Conservation (phyloP, 2,113 vertebrate genomes). For the Excalfactoria chinensis region DNA sequence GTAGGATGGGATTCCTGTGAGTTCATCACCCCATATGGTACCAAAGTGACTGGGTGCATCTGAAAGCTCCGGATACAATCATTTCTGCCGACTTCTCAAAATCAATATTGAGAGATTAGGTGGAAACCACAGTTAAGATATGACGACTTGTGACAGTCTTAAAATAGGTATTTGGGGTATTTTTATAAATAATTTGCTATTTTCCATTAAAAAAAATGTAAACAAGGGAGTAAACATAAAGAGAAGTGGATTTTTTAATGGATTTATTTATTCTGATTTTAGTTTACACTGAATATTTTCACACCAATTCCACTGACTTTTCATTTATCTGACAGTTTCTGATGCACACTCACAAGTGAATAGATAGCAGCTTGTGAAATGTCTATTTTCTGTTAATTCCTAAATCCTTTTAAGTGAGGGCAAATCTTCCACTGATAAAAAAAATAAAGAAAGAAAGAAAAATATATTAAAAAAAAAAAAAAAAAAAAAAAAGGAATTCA, state of each 20-base stretch:
- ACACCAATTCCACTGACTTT: not conserved
- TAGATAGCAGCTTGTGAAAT: not conserved
- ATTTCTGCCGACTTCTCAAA: not conserved
- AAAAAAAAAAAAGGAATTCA: not conserved
- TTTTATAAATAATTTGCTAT: not conserved
- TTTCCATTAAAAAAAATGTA: not conserved
- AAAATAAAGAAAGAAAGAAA: accelerated
- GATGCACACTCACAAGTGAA: not conserved
- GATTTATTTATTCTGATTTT: not conserved
- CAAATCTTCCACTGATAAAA: not conserved
- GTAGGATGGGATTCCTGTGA: no score
- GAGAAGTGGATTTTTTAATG: accelerated
- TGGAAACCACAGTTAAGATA: not conserved
- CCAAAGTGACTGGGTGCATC: accelerated
- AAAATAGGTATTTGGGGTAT: not conserved
- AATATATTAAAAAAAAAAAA: not conserved
- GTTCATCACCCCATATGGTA: no score
- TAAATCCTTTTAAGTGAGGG: not conserved
- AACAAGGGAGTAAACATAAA: not conserved
- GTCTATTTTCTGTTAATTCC: not conserved
- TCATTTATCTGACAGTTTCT: not conserved
- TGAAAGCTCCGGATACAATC: accelerated
- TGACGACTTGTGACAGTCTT: accelerated
- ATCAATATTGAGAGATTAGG: not conserved
- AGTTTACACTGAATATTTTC: not conserved